phyloP scores from a whole-genome alignment of 2,797 vertebrate genomes.

The Eulemur coronatus region DNA sequence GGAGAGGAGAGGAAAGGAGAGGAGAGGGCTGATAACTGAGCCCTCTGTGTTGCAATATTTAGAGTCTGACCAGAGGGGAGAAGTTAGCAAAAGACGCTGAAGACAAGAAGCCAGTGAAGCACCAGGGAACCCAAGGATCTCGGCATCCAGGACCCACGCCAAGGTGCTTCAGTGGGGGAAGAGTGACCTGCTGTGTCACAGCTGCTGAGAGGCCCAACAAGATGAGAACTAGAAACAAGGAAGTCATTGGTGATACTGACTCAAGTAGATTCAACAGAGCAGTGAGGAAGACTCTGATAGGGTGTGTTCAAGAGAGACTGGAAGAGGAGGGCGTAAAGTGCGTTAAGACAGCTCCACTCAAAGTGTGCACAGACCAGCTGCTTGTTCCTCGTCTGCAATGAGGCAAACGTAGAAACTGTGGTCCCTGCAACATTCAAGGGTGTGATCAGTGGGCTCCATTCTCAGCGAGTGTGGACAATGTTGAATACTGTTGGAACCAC shows the following conservation, averaged over 20 bases:
- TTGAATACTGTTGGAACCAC: accelerated
- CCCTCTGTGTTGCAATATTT: background rate
- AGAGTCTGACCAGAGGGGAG: background rate
- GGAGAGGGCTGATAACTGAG: background rate
- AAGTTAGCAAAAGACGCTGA: background rate
- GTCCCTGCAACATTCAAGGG: background rate
- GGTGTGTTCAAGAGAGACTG: background rate
- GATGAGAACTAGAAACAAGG: background rate
- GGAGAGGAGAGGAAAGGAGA: background rate
- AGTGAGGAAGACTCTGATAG: background rate
- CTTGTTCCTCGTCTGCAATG: too few species aligned
- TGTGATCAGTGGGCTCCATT: too few species aligned
- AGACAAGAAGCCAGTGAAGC: background rate
- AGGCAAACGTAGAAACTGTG: background rate
- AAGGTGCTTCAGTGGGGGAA: background rate
- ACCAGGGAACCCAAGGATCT: background rate
- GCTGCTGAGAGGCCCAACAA: too few species aligned
- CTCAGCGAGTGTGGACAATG: background rate
- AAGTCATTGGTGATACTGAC: accelerated
- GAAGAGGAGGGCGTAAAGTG: background rate
- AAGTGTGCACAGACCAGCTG: background rate
- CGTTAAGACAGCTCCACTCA: background rate
- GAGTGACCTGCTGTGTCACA: background rate
- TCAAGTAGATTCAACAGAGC: background rate
- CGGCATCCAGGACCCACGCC: accelerated